Evolutionary conservation across 1,140 invertebrate species (phyloP), one percentile per base, ranked within the genome.

Genomic region (Lanistes nyassanus): DNA sequence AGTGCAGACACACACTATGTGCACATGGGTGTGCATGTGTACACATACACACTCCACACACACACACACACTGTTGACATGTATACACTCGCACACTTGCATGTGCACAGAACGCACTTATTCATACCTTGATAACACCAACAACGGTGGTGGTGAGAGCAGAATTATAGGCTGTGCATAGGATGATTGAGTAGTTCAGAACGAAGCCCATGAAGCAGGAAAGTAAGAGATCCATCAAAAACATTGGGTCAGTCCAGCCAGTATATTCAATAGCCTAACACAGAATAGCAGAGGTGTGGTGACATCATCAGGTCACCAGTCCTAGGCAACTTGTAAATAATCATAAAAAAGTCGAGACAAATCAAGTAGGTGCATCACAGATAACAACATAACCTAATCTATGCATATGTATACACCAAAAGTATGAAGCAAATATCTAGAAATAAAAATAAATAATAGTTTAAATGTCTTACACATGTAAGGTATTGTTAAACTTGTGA

Each of bases 71-170:
- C 6, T 42, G 39, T 42, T 7, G 29, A 58, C 55, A 72, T 36
- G 60, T 34, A 72, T 37, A 39, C 31, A 72, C n/a, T 29, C 69
- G 58, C 55, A 56, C 6, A 70, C 23, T 53, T 26, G 9, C n/a
- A 55, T 11, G 16, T 19, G 34, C 51, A 72, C 36, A 31, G 0
- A 72, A 47, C 19, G 9, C n/a, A n/a, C 19, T 47, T 47, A 47
- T 13, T 47, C 70, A 26, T 23, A 89, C 88, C 82, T 89, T 89
- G 53, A 90, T 72, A 39, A 89, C 98, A 1, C 98, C 98, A 79
- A 99, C 96, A 78, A 99, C 98, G 11, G 97, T 99, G 29, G 98
- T 99, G 0, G 98, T 99, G 51, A 99, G 90, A n/a, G 98, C 97
- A 74, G 97, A 99, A 91, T 99, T 99, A 87, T 96, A 93, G 81